Base-by-base conservation (phyloP, 2,113 vertebrate species). In the Opisthocomus hoazin region DNA sequence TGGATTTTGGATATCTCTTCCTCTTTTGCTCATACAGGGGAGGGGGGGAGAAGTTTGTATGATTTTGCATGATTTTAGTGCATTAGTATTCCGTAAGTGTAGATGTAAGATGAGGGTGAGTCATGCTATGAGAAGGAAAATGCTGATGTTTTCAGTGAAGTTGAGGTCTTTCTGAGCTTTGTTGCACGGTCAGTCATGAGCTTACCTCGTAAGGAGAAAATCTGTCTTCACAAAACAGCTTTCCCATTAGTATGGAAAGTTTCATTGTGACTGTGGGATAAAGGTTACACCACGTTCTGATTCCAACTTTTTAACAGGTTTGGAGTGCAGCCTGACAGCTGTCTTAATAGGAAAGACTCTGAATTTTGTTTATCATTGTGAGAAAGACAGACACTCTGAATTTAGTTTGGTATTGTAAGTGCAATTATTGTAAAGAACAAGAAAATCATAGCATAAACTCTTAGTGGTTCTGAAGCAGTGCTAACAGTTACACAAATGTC, bases 71-170 rank as follows among this genome's bases (percentile, higher is more conserved):
- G 1, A 12, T 22, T 76, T 64, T 36, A 61, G 23, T 36, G 37
- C 0, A 1, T 10, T 73, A 30, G 4, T 29, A 9, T 9, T 46
- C 22, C 53, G 34, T 2, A 3, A 54, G 5, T 21, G 5, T 18
- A 53, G 16, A 27, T 29, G 6, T 64, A 34, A 69, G 22, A 7
- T 7, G 36, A 79, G 2, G 6, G 30, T 21, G 20, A n/a, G 18
- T 41, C 22, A 4, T 30, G 14, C 11, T 45, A 3, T 6, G 29
- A 24, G 39, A 43, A 74, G 50, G 26, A 53, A 66, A 79, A 54
- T 29, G 4, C 11, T 41, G 22, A 8, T 48, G 45, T 2, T 56
- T 68, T 71, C 24, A 29, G 11, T 63, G 13, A 56, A 9, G 12
- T 76, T 51, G 16, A 56, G 32, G 17, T 45, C 12, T 81, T 39